These are phyloP conservation scores for Coptotermes formosanus DNA, from an alignment of 1,140 invertebrate species.

Conservation along the genomic window DNA sequence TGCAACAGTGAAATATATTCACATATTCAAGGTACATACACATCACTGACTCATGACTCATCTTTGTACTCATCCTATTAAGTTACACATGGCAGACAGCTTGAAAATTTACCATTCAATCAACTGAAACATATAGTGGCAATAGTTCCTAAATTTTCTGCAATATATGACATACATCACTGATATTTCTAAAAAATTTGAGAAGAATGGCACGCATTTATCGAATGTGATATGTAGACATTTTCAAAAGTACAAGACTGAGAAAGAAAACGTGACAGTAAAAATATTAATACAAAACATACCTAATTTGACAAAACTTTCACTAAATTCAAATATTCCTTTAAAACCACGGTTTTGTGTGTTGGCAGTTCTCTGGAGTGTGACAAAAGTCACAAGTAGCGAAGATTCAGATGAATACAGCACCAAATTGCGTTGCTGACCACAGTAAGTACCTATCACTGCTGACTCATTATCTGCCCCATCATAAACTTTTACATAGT, in stretches of 20 bases:
- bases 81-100: no score
- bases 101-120: no score
- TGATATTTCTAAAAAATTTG: no score
- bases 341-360: conserved; percentile 94
- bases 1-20: no score
- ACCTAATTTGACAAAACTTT: conserved; percentile 95
- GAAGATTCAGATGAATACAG: conserved; percentile 89
- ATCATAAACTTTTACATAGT: conserved; percentile 95
- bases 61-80: no score
- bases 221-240: neutral
- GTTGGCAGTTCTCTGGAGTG: conserved; percentile 82
- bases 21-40: no score
- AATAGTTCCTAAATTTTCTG: no score
- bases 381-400: conserved; percentile 86
- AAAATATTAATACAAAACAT: conserved; percentile 41
- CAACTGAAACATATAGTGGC: no score
- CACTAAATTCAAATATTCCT: conserved; percentile 93
- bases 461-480: conserved; percentile 80
- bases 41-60: no score
- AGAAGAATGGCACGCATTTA: no score
- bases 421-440: conserved; percentile 93
- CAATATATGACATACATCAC: no score
- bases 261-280: neutral
- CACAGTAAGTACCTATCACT: conserved; percentile 96
- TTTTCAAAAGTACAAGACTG: neutral